A percentile compares a stretch with the other conserved stretches of the same genome.
These are phyloP conservation scores for Leucophenga montana DNA, from an alignment of 2,888 invertebrate species.

Conservation along the genomic window DNA sequence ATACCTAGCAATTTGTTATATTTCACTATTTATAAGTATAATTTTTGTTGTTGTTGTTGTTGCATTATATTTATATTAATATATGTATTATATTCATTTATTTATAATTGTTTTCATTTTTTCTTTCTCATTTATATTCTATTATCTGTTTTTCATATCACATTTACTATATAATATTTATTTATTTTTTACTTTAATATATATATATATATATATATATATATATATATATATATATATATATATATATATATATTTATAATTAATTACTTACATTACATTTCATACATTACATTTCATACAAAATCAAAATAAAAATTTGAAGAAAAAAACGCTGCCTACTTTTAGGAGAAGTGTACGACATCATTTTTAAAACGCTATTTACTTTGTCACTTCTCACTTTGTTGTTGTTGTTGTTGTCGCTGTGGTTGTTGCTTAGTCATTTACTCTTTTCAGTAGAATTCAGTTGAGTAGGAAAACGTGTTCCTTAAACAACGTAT, in stretches of 20 bases:
- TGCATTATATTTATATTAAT: constrained; percentile 14
- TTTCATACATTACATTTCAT: constrained; percentile 8
- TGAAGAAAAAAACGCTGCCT: constrained; percentile 9
- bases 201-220: constrained; percentile 30
- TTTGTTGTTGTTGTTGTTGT: constrained; percentile 27
- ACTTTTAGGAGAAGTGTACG: background rate
- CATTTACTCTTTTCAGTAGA: constrained; percentile 28
- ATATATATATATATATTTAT: constrained; percentile 20
- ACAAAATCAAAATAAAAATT: constrained; percentile 20
- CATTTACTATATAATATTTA: constrained; percentile 39
- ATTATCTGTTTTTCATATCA: constrained; percentile 40
- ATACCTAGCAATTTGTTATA: constrained; percentile 29
- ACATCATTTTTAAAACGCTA: background rate
- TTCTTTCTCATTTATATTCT: constrained; percentile 16
- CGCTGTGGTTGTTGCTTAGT: constrained; percentile 26
- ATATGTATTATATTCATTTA: background rate
- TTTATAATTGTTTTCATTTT: too few relatives aligned
- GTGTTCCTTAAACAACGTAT: constrained; percentile 17
- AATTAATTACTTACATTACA: constrained; percentile 30
- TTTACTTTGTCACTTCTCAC: constrained; percentile 20
- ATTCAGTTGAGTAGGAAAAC: constrained; percentile 6
- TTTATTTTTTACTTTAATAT: constrained; percentile 18
- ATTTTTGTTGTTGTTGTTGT: constrained; percentile 9
- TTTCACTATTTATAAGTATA: constrained; percentile 16
- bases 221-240: constrained; percentile 29